These are phyloP conservation scores for Hydropotes inermis DNA, from an alignment of 2,113 vertebrate genomes.

Conservation along the genomic window DNA sequence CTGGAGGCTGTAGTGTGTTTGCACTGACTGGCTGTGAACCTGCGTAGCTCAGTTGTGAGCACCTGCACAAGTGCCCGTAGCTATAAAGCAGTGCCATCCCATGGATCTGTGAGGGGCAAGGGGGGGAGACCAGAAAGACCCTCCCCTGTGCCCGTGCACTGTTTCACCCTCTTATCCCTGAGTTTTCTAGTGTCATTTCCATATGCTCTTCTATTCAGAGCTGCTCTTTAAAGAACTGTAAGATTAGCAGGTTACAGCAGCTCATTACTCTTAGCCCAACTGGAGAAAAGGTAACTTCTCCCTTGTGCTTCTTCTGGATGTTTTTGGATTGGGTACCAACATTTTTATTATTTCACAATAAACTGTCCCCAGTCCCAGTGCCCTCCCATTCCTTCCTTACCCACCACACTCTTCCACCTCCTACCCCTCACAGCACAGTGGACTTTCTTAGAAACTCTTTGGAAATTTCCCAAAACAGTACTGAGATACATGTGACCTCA, in stretches of 20 bases:
- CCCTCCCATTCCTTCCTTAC: background rate
- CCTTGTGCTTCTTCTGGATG: background rate
- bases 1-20: accelerated
- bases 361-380: background rate
- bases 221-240: background rate
- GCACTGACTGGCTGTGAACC: background rate
- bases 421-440: background rate
- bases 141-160: background rate
- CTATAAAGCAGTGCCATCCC: accelerated
- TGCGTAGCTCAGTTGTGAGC: background rate
- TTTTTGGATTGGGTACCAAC: background rate
- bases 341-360: background rate
- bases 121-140: no score
- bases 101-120: accelerated
- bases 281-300: background rate
- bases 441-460: background rate
- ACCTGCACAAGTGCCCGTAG: no score
- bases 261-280: background rate
- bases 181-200: background rate
- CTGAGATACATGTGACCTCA: accelerated
- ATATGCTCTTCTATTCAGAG: background rate
- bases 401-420: accelerated
- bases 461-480: no score
- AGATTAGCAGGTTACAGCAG: background rate
- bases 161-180: background rate